Conservation (phyloP, 2,113 vertebrate genomes). For the Tiliqua scincoides region DNA sequence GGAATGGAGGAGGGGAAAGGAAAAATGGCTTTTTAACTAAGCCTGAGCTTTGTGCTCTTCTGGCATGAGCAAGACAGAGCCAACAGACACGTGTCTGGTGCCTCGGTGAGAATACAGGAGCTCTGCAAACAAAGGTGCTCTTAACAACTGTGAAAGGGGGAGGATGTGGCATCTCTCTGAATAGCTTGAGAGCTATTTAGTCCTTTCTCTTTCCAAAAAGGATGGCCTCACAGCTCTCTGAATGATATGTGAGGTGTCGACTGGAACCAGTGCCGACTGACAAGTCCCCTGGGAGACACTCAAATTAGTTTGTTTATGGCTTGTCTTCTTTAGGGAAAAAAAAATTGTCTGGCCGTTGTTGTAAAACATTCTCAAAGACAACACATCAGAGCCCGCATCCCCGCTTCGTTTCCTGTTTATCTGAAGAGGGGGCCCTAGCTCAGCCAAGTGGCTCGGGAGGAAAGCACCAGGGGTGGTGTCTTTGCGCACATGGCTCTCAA, state of each 20-base stretch:
- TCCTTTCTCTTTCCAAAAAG: not conserved
- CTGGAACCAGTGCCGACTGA: conserved; percentile 48
- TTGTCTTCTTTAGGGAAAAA: conserved; percentile 11
- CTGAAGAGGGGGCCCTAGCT: not conserved
- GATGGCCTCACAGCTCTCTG: conserved; percentile 34
- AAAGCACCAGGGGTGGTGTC: not conserved
- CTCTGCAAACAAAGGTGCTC: not conserved
- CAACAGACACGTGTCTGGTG: too few species aligned
- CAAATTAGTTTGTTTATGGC: conserved; percentile 54
- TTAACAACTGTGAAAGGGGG: not conserved
- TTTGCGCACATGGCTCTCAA: not conserved
- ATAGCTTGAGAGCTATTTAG: conserved; percentile 50
- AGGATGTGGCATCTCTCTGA: conserved; percentile 6
- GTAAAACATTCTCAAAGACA: conserved; percentile 29
- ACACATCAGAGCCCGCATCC: conserved; percentile 7
- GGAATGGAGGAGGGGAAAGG: too few species aligned
- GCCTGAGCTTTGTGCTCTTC: too few species aligned
- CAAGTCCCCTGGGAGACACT: conserved; percentile 41
- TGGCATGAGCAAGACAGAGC: too few species aligned
- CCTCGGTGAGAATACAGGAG: too few species aligned
- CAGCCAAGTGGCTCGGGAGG: not conserved
- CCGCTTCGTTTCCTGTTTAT: conserved; percentile 29
- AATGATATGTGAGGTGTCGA: conserved; percentile 44
- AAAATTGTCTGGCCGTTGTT: conserved; percentile 38
- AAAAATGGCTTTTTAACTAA: too few species aligned